These are phyloP conservation scores for Pithys albifrons DNA, from an alignment of 2,113 vertebrate species.

Conservation along the genomic window DNA sequence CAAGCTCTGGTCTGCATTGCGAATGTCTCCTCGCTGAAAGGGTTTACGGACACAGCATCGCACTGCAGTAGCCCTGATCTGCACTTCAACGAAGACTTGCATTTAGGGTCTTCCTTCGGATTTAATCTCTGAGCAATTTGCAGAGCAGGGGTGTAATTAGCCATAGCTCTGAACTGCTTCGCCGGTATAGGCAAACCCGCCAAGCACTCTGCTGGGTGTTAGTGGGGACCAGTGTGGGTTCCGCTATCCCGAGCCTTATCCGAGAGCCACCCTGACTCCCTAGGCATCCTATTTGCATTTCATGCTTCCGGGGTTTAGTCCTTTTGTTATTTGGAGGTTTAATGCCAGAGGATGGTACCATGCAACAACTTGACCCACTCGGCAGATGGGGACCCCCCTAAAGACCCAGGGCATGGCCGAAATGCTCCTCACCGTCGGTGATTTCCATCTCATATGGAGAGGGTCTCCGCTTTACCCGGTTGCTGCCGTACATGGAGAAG, in stretches of 20 bases:
- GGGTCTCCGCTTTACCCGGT: constrained; percentile 85
- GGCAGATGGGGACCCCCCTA: neutral
- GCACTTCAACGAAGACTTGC: neutral
- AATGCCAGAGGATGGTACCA: neutral
- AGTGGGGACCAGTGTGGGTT: rapidly evolving
- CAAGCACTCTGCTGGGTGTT: neutral
- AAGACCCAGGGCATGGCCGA: neutral
- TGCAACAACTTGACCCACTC: neutral
- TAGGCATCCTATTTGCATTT: neutral
- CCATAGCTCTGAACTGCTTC: neutral
- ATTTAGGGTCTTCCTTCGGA: neutral
- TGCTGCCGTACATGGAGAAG: constrained; percentile 90
- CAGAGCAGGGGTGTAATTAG: neutral
- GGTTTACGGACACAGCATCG: neutral
- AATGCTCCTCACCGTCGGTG: constrained; percentile 83
- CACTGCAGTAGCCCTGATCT: neutral
- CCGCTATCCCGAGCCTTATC: neutral
- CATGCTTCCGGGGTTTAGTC: neutral
- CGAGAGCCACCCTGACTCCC: neutral
- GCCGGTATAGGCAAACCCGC: neutral
- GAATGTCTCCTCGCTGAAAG: rapidly evolving
- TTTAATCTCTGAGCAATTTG: neutral
- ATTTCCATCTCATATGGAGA: constrained; percentile 96
- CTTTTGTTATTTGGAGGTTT: neutral
- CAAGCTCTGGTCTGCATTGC: neutral